phyloP scores from a whole-genome alignment of 2,797 vertebrate genomes.

The Threskiornis aethiopicus region DNA sequence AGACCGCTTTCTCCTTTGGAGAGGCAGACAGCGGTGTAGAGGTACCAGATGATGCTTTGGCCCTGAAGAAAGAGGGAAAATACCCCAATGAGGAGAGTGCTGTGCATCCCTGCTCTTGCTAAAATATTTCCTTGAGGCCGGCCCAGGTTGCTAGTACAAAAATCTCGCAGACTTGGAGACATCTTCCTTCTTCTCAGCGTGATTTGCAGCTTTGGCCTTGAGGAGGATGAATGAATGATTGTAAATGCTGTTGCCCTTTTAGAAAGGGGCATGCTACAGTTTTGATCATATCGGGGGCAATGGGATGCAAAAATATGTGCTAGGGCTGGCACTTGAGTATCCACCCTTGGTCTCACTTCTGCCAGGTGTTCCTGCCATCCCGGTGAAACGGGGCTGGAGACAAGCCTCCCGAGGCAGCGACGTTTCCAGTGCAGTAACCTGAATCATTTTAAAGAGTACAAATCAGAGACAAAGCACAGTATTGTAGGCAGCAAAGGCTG shows the following conservation, averaged over 20 bases:
- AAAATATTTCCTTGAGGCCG: background rate
- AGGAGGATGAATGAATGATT: background rate
- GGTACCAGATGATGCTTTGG: background rate
- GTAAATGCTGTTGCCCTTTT: background rate
- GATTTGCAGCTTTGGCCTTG: background rate
- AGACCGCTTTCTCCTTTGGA: background rate
- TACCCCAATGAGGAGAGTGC: background rate
- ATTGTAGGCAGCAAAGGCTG: conserved; percentile 55
- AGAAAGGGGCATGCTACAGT: background rate
- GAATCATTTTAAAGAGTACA: conserved; percentile 31
- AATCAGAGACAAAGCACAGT: conserved; percentile 54
- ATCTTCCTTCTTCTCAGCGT: accelerated
- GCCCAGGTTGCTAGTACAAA: background rate
- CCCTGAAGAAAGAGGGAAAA: background rate
- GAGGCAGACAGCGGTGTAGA: background rate
- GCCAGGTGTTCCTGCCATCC: background rate
- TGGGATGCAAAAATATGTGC: background rate
- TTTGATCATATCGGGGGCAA: background rate
- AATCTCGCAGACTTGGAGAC: background rate
- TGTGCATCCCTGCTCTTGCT: background rate
- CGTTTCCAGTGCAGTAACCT: conserved; percentile 2
- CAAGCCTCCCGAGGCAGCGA: background rate
- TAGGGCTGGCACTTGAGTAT: background rate
- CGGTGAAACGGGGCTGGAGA: background rate
- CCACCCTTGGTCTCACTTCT: background rate